Conservation (phyloP, 2,888 invertebrate genomes). For the Oscheius myriophilus region DNA sequence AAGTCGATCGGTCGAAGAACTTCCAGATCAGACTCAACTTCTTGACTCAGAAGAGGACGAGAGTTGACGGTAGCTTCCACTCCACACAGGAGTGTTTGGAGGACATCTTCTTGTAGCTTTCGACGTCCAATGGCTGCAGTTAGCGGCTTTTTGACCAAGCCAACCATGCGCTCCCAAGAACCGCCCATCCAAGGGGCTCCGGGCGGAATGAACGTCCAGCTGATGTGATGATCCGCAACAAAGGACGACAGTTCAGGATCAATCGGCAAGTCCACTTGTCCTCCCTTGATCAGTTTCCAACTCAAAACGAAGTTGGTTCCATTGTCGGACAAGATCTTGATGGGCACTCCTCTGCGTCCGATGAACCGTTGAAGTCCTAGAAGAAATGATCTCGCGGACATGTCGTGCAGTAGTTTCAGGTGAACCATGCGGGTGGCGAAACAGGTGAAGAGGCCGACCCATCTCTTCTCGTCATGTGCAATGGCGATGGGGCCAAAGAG, state of each 20-base stretch:
- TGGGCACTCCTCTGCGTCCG: not conserved
- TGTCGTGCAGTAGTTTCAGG: not conserved
- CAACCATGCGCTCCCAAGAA: conserved; percentile 72
- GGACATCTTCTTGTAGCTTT: conserved; percentile 71
- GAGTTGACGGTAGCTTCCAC: conserved; percentile 66
- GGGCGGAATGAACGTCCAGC: conserved; percentile 71
- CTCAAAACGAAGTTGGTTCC: not conserved
- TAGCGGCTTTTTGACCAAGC: conserved; percentile 70
- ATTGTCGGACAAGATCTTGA: not conserved
- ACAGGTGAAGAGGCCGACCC: not conserved
- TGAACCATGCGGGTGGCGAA: not conserved
- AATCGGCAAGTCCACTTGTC: not conserved
- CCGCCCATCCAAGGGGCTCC: conserved; percentile 73
- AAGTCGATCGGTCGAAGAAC: conserved; percentile 41
- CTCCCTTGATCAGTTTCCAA: not conserved
- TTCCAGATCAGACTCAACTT: conserved; percentile 42
- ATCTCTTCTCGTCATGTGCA: not conserved
- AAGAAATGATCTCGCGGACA: not conserved
- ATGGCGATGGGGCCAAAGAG: conserved; percentile 39
- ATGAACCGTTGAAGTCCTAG: not conserved
- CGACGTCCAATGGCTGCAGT: conserved; percentile 69
- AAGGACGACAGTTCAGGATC: too few relatives aligned
- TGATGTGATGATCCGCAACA: conserved; percentile 34
- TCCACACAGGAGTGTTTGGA: conserved; percentile 68
- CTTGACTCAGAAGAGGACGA: conserved; percentile 68